These are phyloP conservation scores for Apistogramma diplotaenia DNA, from an alignment of 2,113 vertebrate species.

Conservation along the genomic window DNA sequence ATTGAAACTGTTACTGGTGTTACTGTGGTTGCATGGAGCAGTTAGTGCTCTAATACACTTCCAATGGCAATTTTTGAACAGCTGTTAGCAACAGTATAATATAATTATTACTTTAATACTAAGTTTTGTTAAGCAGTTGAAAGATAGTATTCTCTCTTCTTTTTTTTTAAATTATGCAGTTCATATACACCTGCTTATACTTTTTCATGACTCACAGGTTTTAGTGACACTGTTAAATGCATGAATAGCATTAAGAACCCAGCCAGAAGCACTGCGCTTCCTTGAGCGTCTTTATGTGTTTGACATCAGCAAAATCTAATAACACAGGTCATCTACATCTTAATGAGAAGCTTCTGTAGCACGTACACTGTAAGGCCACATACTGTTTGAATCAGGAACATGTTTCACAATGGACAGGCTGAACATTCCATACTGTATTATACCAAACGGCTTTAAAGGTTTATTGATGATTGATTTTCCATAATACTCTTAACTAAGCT, in stretches of 20 bases:
- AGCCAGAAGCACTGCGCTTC: slow-evolving; percentile 16
- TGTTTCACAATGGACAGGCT: neutral
- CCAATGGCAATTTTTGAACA: neutral
- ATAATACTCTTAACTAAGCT: neutral
- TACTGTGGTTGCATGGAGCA: neutral
- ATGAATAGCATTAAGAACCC: slow-evolving; percentile 27
- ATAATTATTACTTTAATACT: neutral
- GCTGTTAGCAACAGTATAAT: neutral
- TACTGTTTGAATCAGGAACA: neutral
- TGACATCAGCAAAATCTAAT: slow-evolving; percentile 35
- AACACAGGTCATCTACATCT: slow-evolving; percentile 8
- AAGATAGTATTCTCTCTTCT: neutral
- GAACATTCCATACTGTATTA: neutral
- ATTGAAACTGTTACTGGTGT: neutral
- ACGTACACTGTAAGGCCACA: neutral
- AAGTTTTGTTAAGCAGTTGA: neutral
- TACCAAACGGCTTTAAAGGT: neutral
- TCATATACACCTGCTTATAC: slow-evolving; percentile 8
- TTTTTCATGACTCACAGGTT: slow-evolving; percentile 45
- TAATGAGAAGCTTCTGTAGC: slow-evolving; percentile 6
- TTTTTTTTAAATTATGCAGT: slow-evolving; percentile 9
- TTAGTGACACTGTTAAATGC: slow-evolving; percentile 45
- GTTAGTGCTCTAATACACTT: neutral
- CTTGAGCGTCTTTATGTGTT: slow-evolving; percentile 23
- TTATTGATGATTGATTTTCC: neutral